These are phyloP conservation scores for Ophion costatus DNA, from an alignment of 2,888 invertebrate genomes.

Conservation along the genomic window DNA sequence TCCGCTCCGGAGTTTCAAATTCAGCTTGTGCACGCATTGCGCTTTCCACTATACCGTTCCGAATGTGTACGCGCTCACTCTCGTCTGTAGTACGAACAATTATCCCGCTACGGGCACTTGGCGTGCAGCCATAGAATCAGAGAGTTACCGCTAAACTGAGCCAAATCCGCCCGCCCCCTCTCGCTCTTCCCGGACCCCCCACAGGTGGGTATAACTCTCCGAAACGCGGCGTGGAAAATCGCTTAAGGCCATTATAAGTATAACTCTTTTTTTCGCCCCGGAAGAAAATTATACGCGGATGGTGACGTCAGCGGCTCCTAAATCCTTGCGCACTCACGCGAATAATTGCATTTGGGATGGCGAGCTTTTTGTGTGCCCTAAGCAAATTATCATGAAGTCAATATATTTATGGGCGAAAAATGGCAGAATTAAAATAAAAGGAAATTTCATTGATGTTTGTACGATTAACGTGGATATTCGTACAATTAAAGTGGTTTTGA, in stretches of 20 bases:
- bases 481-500: too few species aligned
- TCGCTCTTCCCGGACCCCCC: neutral
- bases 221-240: constrained; percentile 40
- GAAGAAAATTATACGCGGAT: constrained; percentile 61
- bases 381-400: neutral
- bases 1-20: constrained; percentile 36
- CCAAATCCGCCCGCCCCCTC: constrained; percentile 27
- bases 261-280: constrained; percentile 9
- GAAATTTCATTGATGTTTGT: too few species aligned
- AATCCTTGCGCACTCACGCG: neutral
- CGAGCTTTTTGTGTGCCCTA: neutral
- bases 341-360: neutral
- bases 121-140: constrained; percentile 65
- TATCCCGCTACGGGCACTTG: constrained; percentile 65
- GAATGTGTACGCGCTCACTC: constrained; percentile 32
- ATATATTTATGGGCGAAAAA: neutral
- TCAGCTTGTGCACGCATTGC: constrained; percentile 49
- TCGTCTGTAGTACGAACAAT: constrained; percentile 65
- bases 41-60: constrained; percentile 9
- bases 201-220: constrained; percentile 40
- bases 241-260: constrained; percentile 50
- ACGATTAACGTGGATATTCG: too few species aligned
- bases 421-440: too few species aligned
- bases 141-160: constrained; percentile 49
- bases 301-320: constrained; percentile 47